A percentile compares a stretch with the other conserved stretches of the same genome.
Evolutionary conservation across 2,797 vertebrate species (phyloP).

Genomic region (Meriones psammophilus): DNA sequence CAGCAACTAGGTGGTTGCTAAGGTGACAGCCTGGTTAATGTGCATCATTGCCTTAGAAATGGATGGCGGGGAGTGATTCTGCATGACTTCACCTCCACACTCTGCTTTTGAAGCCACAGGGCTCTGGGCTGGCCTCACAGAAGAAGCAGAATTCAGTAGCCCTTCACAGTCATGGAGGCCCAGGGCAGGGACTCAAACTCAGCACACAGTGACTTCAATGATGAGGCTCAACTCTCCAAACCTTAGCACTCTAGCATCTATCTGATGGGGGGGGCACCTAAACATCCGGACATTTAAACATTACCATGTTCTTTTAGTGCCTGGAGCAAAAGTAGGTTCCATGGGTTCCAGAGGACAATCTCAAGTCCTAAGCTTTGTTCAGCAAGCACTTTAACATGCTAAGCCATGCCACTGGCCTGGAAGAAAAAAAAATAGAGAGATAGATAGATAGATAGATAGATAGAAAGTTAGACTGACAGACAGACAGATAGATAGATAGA

Average conservation of each 20-base stretch:
- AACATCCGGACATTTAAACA: neutral
- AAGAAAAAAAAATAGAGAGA: too few species aligned
- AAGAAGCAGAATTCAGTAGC: neutral
- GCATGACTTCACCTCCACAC: neutral
- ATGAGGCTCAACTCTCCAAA: neutral
- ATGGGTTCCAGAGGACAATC: neutral
- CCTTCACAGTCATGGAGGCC: neutral
- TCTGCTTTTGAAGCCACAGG: neutral
- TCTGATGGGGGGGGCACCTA: neutral
- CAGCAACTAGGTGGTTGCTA: neutral
- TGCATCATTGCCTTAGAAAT: neutral
- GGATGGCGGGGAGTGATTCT: neutral
- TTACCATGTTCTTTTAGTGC: neutral
- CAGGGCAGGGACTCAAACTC: neutral
- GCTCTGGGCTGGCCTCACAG: neutral
- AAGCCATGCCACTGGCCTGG: too few species aligned
- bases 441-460: too few species aligned
- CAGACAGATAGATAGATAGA: too few species aligned
- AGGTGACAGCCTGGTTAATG: neutral
- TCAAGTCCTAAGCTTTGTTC: neutral
- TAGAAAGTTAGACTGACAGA: too few species aligned
- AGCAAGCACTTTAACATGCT: neutral
- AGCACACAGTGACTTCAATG: neutral
- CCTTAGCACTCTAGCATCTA: neutral
- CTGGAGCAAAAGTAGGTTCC: neutral